Evolutionary conservation across 2,888 invertebrate genomes (phyloP).

Genomic region (Mesoligia furuncula): DNA sequence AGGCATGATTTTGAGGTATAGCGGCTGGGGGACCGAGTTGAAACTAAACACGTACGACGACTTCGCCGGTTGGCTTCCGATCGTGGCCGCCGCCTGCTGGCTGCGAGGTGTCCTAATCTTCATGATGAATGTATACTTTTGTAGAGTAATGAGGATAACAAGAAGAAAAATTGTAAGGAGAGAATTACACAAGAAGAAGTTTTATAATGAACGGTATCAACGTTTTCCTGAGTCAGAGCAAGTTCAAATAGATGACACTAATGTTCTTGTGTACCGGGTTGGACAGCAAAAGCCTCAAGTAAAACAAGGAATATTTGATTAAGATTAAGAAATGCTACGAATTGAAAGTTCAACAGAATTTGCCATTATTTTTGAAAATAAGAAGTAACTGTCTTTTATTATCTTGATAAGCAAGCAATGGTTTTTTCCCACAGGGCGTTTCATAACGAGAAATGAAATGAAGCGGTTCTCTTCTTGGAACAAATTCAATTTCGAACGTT

Average conservation of each 20-base stretch:
- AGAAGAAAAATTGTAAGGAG: slow-evolving; percentile 70
- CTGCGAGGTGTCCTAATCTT: slow-evolving; percentile 77
- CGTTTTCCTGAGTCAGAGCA: slow-evolving; percentile 76
- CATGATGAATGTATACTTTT: slow-evolving; percentile 76
- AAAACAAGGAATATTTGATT: neutral
- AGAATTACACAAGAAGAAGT: slow-evolving; percentile 71
- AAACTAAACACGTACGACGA: slow-evolving; percentile 72
- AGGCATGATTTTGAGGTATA: slow-evolving; percentile 81
- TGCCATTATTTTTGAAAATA: neutral
- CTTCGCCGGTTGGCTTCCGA: slow-evolving; percentile 84
- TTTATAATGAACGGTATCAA: slow-evolving; percentile 63
- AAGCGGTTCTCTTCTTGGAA: slow-evolving; percentile 70
- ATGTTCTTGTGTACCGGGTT: slow-evolving; percentile 72
- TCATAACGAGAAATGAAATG: slow-evolving; percentile 69
- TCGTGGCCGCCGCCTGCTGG: slow-evolving; percentile 78
- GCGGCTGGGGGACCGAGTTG: slow-evolving; percentile 81
- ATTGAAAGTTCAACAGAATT: neutral
- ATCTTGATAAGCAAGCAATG: slow-evolving; percentile 54
- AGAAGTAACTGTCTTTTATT: slow-evolving; percentile 34
- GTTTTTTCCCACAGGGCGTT: slow-evolving; percentile 59
- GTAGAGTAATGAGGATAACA: slow-evolving; percentile 68
- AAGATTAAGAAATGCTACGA: neutral
- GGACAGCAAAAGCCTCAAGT: slow-evolving; percentile 72
- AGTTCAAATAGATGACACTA: slow-evolving; percentile 40
- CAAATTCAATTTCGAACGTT: slow-evolving; percentile 80